A percentile compares a stretch with the other conserved stretches of the same genome.
phyloP scores from a whole-genome alignment of 2,113 vertebrate species.

The Bolborhynchus lineola region DNA sequence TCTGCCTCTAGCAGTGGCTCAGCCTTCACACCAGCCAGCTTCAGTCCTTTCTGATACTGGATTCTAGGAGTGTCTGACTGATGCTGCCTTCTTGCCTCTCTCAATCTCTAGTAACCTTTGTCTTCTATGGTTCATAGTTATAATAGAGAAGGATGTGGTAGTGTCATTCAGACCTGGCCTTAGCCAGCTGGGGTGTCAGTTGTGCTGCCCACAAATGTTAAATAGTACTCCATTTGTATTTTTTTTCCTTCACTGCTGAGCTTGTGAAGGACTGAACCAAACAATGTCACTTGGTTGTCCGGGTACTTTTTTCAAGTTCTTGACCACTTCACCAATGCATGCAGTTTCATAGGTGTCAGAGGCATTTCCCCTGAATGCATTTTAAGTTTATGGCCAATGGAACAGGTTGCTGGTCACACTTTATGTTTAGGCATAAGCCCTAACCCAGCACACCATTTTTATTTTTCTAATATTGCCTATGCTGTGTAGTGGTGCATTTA shows the following conservation, averaged over 20 bases:
- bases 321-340: background rate
- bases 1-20: background rate
- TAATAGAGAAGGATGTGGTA: background rate
- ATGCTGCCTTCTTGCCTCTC: background rate
- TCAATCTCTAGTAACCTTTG: background rate
- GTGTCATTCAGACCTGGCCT: background rate
- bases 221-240: background rate
- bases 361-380: background rate
- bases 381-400: background rate
- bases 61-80: background rate
- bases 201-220: background rate
- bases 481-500: background rate
- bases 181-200: background rate
- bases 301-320: background rate
- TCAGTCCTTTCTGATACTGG: background rate
- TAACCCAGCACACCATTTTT: background rate
- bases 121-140: background rate
- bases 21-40: background rate
- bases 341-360: background rate
- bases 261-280: background rate
- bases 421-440: background rate
- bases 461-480: background rate
- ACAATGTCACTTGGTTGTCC: background rate
- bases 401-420: background rate
- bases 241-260: background rate